Evolutionary conservation across 2,888 invertebrate species (phyloP).

Genomic region (Amphipoea oculea): DNA sequence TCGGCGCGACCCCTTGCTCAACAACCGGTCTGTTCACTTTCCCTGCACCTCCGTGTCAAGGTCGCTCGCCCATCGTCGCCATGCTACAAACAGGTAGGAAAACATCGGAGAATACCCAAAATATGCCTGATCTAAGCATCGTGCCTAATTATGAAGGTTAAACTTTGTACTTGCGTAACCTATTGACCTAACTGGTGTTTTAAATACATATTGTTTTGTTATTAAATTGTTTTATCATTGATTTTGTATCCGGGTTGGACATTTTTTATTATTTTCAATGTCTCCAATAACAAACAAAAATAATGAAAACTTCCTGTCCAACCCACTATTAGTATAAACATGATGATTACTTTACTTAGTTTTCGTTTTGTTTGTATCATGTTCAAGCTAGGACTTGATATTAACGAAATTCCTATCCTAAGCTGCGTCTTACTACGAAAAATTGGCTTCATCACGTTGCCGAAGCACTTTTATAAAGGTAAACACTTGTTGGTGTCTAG

Average conservation of each 20-base stretch:
- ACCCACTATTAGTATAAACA: neutral
- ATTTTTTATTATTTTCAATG: constrained; percentile 22
- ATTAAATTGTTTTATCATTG: constrained; percentile 10
- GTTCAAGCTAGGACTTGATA: neutral
- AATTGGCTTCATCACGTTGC: neutral
- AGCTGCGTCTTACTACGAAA: neutral
- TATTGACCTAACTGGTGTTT: constrained; percentile 34
- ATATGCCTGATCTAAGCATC: constrained; percentile 46
- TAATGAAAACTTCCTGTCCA: constrained; percentile 6
- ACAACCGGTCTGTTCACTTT: constrained; percentile 88
- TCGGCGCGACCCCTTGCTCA: constrained; percentile 79
- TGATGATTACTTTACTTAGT: neutral
- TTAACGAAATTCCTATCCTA: neutral
- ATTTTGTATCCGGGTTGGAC: constrained; percentile 30
- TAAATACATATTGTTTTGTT: constrained; percentile 26
- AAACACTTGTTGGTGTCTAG: constrained; percentile 19
- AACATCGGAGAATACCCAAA: constrained; percentile 66
- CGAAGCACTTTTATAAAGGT: neutral
- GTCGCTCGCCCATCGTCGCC: constrained; percentile 79
- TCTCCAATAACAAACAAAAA: neutral
- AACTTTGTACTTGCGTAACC: constrained; percentile 38
- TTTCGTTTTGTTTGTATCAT: neutral
- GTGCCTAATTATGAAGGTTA: constrained; percentile 59
- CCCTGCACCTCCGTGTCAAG: constrained; percentile 86
- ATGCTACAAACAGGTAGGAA: constrained; percentile 65